Evolutionary conservation across 35 echinoderm and acorn worm species (phyloP), one percentile per base, ranked within the genome.

Genomic region (Amphiura filiformis): DNA sequence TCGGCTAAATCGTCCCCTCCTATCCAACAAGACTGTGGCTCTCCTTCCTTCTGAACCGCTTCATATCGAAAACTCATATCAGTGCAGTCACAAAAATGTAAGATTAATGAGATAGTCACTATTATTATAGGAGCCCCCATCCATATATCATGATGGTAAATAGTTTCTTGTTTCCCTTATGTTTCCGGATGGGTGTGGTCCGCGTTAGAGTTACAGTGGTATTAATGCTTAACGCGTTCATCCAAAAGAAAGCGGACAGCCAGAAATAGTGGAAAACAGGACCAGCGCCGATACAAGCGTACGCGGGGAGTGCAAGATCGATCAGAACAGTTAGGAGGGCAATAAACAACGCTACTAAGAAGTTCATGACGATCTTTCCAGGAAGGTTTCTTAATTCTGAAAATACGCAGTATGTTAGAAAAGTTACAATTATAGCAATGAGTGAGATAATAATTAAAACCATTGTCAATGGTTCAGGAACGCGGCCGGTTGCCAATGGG

Each of bases 321-420:
- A 88, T 1, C 22, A 88, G 31, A 23, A 88, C 41, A 32, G 35
- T 52, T 5, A 57, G 31, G 1, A 85, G 44, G 0, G 76, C 86
- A 34, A 34, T 34, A 28, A 88, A 88, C 11, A 88, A 37, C 14
- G 86, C 86, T 30, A 80, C 78, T 13, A 57, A 30, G 2, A 88
- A 78, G 44, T 80, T 88, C 86, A 88, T 88, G 0, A 56, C 39
- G 0, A 37, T 80, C 52, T 88, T 80, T 2, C 86, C 86, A 34
- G 47, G 76, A 9, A 88, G 77, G 39, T 80, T 88, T 52, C 86
- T 39, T 13, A 88, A 34, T 49, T 80, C 78, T 32, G 18, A 34
- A 36, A 88, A 88, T 78, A 38, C 35, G 35, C 86, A 88, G 42
- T 88, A 88, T 34, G 86, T 88, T 20, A 88, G 9, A 36, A 88